Base-by-base conservation (phyloP, 2,888 invertebrate species). In the Drosophila birchii region DNA sequence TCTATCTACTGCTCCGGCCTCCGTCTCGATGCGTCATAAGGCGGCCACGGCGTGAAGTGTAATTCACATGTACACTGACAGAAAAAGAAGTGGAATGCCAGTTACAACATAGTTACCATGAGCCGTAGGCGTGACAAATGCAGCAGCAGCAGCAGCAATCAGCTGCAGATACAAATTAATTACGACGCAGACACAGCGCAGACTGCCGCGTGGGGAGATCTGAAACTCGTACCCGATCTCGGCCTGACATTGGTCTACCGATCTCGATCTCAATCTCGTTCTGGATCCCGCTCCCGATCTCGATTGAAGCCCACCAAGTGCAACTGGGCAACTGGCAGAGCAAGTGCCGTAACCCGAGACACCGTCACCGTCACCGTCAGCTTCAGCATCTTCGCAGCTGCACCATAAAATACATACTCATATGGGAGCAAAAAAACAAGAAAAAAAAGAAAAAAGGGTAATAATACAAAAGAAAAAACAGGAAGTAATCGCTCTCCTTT, bases 121-220 rank as follows among this genome's bases (percentile, higher is more conserved):
- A 8, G 14, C 49, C 49, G 81, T 75, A 56, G 81, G 79, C 79
- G 79, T 74, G 74, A 78, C 78, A 78, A 78, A 59, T 58, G 55
- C 53, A 38, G 26, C 66, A 51, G 18, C 32, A 38, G 32, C 26
- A 44, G 6, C 54, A 38, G 51, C 66, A 57, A 69, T 67, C 57
- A 67, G 57, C 54, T 39, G 43, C 66, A 66, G 81, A 75, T 78
- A 82, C 78, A 82, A 83, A 83, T 83, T 81, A 84, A 84, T 81
- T 78, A 76, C 78, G 74, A 71, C 82, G 78, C 71, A 80, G 80
- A 80, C 80, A 69, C 68, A 60, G 62, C 58, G 56, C 83, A 80
- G 80, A 82, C 44, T n/a, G 16, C 16, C 44, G 68, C 67, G 56
- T 68, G 67, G 67, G 67, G 67, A 66, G 56, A 66, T 67, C 51